Base-by-base conservation (phyloP, 2,888 invertebrate genomes). In the Parnassius orleans region DNA sequence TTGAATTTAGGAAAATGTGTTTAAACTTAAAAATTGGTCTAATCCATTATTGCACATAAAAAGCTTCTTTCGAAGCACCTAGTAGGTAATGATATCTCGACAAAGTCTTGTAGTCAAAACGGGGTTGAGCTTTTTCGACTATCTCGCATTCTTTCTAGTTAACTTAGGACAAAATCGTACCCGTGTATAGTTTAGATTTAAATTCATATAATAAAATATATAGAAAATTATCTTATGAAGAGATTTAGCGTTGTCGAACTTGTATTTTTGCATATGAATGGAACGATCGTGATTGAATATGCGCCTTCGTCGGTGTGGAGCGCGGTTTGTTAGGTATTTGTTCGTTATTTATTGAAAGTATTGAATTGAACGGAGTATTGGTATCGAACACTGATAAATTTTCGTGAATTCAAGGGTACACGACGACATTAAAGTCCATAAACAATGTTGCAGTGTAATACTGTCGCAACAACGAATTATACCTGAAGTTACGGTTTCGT, bases 231-330 rank as follows among this genome's bases (percentile, higher is more conserved):
- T 81, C 82, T 80, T 82, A 81, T 81, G 81, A 82, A 68, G 82
- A 86, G 80, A 83, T 86, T 86, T 84, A 84, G 83, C 82, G 82
- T 79, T 70, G 82, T 80, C 75, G 76, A 68, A 74, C 68, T 73
- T 80, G 80, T 85, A 84, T 84, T 83, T 84, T 84, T 84, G 80
- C 83, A 82, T 78, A 78, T 75, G 77, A 78, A 74, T 75, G 75
- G 12, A 48, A 14, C 48, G 48, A 14, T 48, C 14, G 48, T 14
- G 14, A 48, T 14, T 9, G 14, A 47, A 43, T 11, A 43, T 11
- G 43, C 43, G 10, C 43, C 43, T 11, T 47, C 12, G 47, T 47
- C 1, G 47, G n/a, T 47, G 47, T n/a, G 11, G 43, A 33, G 33
- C 33, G 33, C 11, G 43, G 10, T 10, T 43, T 11, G 10, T 10